phyloP scores from a whole-genome alignment of 2,113 vertebrate species.

The Rostratula benghalensis region DNA sequence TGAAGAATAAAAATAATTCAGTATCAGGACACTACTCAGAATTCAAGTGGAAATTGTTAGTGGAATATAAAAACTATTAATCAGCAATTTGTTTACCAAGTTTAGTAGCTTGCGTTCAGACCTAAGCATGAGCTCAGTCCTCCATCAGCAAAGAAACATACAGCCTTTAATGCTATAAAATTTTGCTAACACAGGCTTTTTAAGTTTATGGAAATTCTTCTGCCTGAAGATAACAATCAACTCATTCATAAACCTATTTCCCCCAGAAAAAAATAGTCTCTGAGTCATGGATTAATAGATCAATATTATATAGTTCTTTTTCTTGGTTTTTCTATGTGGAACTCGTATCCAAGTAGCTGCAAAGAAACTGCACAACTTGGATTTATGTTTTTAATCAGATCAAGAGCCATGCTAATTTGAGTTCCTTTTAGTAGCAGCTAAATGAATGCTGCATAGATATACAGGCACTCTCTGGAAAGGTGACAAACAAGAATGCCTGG shows the following conservation, averaged over 20 bases:
- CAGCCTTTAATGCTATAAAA: background rate
- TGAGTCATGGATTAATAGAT: background rate
- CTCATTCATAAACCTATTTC: background rate
- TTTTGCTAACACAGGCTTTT: background rate
- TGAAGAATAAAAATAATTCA: background rate
- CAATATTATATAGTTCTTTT: background rate
- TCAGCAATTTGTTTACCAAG: background rate
- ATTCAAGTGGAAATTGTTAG: conserved; percentile 1
- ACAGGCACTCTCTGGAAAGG: background rate
- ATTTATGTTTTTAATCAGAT: background rate
- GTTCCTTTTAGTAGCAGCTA: background rate
- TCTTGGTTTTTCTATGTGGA: background rate
- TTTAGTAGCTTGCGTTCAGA: background rate
- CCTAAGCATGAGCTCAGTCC: background rate
- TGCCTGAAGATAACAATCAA: background rate
- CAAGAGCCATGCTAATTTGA: background rate
- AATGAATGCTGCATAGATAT: background rate
- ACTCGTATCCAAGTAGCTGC: background rate
- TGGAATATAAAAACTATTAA: background rate
- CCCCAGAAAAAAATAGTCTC: background rate
- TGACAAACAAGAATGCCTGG: background rate
- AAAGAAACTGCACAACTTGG: background rate
- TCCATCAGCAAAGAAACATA: background rate
- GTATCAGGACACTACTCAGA: background rate
- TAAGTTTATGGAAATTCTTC: background rate